Evolutionary conservation across 2,113 vertebrate species (phyloP).

Genomic region (Arothron firmamentum): DNA sequence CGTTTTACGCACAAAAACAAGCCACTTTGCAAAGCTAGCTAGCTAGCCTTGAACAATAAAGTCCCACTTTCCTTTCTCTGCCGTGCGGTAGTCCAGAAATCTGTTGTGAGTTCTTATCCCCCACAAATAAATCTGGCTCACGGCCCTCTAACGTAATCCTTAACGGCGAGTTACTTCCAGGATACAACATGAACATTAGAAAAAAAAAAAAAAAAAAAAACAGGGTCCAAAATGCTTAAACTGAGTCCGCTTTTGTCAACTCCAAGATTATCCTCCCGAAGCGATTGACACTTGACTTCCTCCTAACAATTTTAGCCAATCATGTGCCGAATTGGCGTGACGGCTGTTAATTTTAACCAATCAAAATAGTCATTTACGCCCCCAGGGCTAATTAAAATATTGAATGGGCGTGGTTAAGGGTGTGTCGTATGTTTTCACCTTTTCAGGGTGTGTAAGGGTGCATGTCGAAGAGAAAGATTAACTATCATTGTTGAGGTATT

Average conservation of each 20-base stretch:
- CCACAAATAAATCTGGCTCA: not conserved
- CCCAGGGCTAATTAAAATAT: slow-evolving; percentile 41
- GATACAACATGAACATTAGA: slow-evolving; percentile 15
- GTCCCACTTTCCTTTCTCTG: slow-evolving; percentile 63
- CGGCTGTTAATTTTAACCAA: slow-evolving; percentile 53
- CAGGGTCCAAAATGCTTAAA: slow-evolving; percentile 25
- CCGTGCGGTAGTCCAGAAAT: slow-evolving; percentile 42
- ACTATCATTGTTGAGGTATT: not conserved
- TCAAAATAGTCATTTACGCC: slow-evolving; percentile 7
- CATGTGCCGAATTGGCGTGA: slow-evolving; percentile 23
- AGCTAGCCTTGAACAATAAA: slow-evolving; percentile 77
- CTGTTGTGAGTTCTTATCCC: slow-evolving; percentile 36
- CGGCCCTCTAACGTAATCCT: slow-evolving; percentile 23
- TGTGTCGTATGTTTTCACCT: slow-evolving; percentile 8
- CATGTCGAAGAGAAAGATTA: not conserved
- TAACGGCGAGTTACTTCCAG: slow-evolving; percentile 16
- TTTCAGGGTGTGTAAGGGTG: slow-evolving; percentile 13
- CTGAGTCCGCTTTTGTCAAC: slow-evolving; percentile 57
- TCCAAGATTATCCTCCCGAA: slow-evolving; percentile 51
- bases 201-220: slow-evolving; percentile 12
- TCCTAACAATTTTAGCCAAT: slow-evolving; percentile 56
- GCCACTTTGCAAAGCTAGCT: slow-evolving; percentile 60
- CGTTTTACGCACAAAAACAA: slow-evolving; percentile 57
- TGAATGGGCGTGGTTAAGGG: slow-evolving; percentile 31
- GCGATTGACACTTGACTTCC: slow-evolving; percentile 70